These are phyloP conservation scores for Ametastegia equiseti DNA, from an alignment of 2,888 invertebrate species.

Conservation along the genomic window DNA sequence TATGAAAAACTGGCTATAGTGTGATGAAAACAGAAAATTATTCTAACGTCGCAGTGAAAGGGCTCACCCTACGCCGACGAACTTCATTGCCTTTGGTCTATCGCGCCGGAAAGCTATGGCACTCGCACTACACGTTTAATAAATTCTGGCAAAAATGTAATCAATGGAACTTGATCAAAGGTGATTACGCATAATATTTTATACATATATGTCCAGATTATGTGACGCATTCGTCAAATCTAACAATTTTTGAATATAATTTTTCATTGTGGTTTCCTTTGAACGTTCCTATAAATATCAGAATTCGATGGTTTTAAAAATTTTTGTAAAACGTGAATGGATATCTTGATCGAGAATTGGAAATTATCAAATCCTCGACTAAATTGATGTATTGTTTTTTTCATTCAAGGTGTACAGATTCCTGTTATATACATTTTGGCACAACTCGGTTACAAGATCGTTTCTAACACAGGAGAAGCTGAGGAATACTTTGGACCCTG, in stretches of 20 bases:
- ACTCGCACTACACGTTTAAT: conserved; percentile 84
- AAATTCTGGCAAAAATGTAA: conserved; percentile 80
- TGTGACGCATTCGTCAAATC: background rate
- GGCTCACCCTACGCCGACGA: conserved; percentile 87
- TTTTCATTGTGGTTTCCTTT: no score
- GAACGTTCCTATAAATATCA: background rate
- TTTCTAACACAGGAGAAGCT: conserved; percentile 88
- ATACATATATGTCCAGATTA: background rate
- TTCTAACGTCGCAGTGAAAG: conserved; percentile 88
- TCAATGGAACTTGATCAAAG: conserved; percentile 87
- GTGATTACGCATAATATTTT: no score
- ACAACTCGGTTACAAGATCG: conserved; percentile 87
- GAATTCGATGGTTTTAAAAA: background rate
- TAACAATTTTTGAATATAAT: no score
- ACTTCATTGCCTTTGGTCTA: conserved; percentile 88
- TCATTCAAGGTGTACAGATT: conserved; percentile 80
- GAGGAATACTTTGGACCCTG: conserved; percentile 92
- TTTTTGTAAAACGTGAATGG: background rate
- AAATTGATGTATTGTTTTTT: conserved; percentile 35
- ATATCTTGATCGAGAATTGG: background rate
- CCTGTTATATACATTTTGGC: conserved; percentile 85
- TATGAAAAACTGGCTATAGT: conserved; percentile 75
- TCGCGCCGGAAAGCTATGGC: conserved; percentile 84
- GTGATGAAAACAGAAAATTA: conserved; percentile 78
- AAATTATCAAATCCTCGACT: background rate